These are phyloP conservation scores for Drosophila yooni DNA, from an alignment of 2,888 invertebrate genomes.

Conservation along the genomic window DNA sequence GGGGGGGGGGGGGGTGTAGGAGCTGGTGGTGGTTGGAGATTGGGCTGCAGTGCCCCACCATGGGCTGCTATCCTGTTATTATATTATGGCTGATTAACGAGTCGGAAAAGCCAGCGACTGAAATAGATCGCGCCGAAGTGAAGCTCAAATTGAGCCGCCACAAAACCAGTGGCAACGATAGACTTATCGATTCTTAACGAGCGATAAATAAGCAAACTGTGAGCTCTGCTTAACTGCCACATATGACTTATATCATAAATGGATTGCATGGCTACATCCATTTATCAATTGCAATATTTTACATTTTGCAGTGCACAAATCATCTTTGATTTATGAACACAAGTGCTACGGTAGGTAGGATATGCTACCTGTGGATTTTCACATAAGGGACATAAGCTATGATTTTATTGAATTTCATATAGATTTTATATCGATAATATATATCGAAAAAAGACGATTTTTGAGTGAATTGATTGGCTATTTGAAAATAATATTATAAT, in stretches of 20 bases:
- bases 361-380: neutral
- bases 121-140: conserved; percentile 34
- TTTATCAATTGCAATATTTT: neutral
- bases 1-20: too few species aligned
- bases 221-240: neutral
- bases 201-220: conserved; percentile 1
- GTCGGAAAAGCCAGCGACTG: conserved; percentile 41
- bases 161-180: conserved; percentile 16
- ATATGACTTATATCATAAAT: neutral
- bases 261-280: neutral
- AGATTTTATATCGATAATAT: too few species aligned
- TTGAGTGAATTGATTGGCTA: neutral
- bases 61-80: conserved; percentile 30
- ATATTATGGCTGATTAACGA: conserved; percentile 47
- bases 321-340: neutral
- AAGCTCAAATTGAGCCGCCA: conserved; percentile 4
- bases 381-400: neutral
- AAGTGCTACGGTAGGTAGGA: neutral
- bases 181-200: conserved; percentile 27
- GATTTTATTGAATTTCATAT: neutral
- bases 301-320: neutral
- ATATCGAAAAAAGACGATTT: neutral
- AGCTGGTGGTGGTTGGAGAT: neutral
- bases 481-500: neutral
- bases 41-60: conserved; percentile 2